Evolutionary conservation across 2,888 invertebrate species (phyloP), one percentile per base, ranked within the genome.

Genomic region (Pyrochroa serraticornis): DNA sequence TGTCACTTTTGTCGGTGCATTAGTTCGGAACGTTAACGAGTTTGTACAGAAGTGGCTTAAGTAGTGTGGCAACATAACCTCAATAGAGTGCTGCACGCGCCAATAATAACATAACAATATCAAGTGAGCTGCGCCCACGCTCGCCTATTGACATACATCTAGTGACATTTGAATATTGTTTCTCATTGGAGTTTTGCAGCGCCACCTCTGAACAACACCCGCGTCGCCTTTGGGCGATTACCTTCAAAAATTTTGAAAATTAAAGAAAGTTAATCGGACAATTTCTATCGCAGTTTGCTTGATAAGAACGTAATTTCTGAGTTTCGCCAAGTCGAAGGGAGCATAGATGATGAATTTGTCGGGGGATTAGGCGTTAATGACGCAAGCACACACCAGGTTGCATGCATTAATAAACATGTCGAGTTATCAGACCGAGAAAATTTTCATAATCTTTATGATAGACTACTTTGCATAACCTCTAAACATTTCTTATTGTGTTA

Each of bases 21-120:
- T 46, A 46, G 46, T 46, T 35, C 14, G 36, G 46, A 46, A 46
- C 46, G 39, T 31, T 39, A 33, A 41, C 32, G 13, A 12, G n/a
- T 50, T 35, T 30, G 14, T 38, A 31, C 31, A 50, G 50, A 33
- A 39, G 39, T 38, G 39, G 34, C 31, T 13, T 55, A 51, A 47
- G 33, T 37, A 60, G 61, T 70, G 71, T 68, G 66, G 71, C 66
- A 70, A 72, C 62, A 65, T 66, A 71, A 64, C 72, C 71, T 71
- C 70, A 68, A 72, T 72, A 68, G 64, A 45, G 56, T 58, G 44
- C 56, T 69, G 69, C 71, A 73, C 71, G 71, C 71, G 73, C 70
- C 71, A 67, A 69, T 73, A 72, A 72, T 70, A 70, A 69, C 64
- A 70, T 65, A 73, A 72, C 71, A 71, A 73, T 72, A 75, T 73